Conservation (phyloP, 2,113 vertebrate species). For the Ellobius talpinus region DNA sequence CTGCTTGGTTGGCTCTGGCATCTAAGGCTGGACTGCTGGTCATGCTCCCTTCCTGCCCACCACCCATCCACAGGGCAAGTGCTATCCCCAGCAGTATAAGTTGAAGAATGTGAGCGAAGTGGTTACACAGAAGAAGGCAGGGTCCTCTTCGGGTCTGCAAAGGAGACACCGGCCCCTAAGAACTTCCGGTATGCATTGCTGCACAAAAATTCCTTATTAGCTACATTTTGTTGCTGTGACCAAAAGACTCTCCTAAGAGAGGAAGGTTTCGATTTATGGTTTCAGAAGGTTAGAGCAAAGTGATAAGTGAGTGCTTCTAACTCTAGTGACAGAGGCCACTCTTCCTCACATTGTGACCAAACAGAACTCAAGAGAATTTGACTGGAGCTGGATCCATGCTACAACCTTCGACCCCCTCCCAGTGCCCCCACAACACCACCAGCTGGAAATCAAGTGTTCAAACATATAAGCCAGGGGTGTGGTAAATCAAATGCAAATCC, state of each 20-base stretch:
- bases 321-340: neutral
- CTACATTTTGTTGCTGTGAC: neutral
- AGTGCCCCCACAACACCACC: neutral
- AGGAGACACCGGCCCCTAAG: too few relatives aligned
- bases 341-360: neutral
- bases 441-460: neutral
- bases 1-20: neutral
- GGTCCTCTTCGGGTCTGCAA: neutral
- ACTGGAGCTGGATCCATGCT: neutral
- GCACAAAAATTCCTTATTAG: neutral
- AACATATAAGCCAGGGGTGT: neutral
- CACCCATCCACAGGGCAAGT: rapidly evolving
- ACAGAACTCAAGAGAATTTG: neutral
- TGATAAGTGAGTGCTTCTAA: neutral
- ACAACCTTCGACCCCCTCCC: neutral
- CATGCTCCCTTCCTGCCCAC: neutral
- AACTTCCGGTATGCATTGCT: neutral
- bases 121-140: rapidly evolving
- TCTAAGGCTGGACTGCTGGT: neutral
- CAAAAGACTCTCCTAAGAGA: neutral
- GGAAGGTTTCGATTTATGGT: neutral
- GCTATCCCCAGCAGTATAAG: neutral
- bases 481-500: neutral
- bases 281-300: neutral
- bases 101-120: rapidly evolving